A percentile compares a stretch with the other conserved stretches of the same genome.
Conservation (phyloP, 2,113 vertebrate species). For the Euleptes europaea region DNA sequence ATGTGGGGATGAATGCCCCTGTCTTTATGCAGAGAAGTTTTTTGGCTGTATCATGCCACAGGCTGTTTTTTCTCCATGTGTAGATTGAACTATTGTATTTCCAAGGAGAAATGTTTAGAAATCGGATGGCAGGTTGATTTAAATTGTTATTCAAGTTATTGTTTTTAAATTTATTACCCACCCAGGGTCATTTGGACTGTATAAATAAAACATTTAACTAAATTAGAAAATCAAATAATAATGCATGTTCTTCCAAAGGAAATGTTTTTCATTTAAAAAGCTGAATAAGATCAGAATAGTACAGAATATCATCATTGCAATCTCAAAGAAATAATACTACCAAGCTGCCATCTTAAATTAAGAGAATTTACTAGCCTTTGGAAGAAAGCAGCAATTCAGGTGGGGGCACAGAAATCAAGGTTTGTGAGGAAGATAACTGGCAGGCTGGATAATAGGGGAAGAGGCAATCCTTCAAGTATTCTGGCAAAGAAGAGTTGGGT, state of each 20-base stretch:
- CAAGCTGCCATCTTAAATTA: conserved; percentile 9
- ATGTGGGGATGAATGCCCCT: not conserved
- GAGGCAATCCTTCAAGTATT: no score
- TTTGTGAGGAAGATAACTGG: no score
- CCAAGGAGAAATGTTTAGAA: not conserved
- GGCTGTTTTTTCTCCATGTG: not conserved
- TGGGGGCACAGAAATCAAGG: no score
- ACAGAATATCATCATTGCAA: not conserved
- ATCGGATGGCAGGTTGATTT: not conserved
- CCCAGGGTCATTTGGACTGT: not conserved
- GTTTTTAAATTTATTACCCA: not conserved
- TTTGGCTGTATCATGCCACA: not conserved
- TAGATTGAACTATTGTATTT: not conserved
- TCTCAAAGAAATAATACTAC: not conserved
- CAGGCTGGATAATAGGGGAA: no score
- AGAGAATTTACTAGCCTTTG: not conserved
- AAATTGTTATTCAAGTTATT: not conserved
- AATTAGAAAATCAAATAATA: not conserved
- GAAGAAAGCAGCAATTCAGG: conserved; percentile 38
- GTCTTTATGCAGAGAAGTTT: not conserved
- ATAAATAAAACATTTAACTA: conserved; percentile 1
- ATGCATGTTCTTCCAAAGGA: not conserved
- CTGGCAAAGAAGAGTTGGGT: no score
- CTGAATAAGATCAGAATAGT: not conserved
- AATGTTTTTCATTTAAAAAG: not conserved